Evolutionary conservation across 2,888 invertebrate species (phyloP), one percentile per base, ranked within the genome.

Genomic region (Drosophila fulvimacula): DNA sequence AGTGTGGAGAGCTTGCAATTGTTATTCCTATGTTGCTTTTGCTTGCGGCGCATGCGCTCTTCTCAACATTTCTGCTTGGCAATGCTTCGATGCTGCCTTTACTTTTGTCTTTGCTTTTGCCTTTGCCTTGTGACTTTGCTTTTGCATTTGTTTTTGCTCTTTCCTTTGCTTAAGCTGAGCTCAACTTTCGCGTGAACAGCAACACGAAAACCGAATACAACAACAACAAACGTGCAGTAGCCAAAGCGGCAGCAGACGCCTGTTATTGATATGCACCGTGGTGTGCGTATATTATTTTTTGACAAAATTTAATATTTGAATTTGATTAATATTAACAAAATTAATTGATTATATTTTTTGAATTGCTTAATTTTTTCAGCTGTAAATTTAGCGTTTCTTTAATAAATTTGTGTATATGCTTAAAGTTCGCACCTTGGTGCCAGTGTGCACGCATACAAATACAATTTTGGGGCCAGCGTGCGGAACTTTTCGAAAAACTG

Each of bases 171-270:
- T 68, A 68, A 78, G 79, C 67, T 69, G 71, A 73, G 80, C 80
- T 81, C 82, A 84, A 85, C 81, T 81, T 81, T 81, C 86, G 88
- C 86, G 88, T 63, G 76, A 64, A 69, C 53, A 61, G 53, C 51
- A 62, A 59, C 56, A 51, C 39, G 48, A 62, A 34, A 58, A 38
- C 53, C 27, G 39, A 68, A 21, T 36, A 62, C 27, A 61, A 44
- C 49, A 57, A 58, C 27, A 66, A 59, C 48, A 58, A 59, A 67
- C 66, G 24, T 82, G 86, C 86, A 82, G 83, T 73, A 78, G 82
- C 64, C 74, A 78, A 59, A 60, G 66, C 81, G 68, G 72, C 79
- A 76, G 64, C 62, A 61, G 38, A 66, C 61, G 60, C 19, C 36
- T 42, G 36, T 58, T 55, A 60, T 52, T 64, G 32, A 49, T 60